phyloP scores from a whole-genome alignment of 2,797 vertebrate genomes.

The Sebastes wilsoni region DNA sequence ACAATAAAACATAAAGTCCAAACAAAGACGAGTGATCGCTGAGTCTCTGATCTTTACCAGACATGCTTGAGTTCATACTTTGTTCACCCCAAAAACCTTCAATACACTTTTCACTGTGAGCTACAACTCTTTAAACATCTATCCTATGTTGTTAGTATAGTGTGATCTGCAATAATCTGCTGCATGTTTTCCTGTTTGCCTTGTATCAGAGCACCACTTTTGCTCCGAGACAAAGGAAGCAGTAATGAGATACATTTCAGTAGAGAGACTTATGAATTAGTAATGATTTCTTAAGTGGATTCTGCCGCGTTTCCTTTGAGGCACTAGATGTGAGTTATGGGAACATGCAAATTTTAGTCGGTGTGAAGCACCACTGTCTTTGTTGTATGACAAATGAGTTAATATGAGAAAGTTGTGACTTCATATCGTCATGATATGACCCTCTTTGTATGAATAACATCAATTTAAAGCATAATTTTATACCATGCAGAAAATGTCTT shows the following conservation, averaged over 20 bases:
- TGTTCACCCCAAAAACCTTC: background rate
- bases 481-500: slow-evolving; percentile 14
- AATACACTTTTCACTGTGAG: background rate
- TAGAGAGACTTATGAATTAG: slow-evolving; percentile 68
- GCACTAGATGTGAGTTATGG: slow-evolving; percentile 67
- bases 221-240: slow-evolving; percentile 44
- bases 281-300: slow-evolving; percentile 75
- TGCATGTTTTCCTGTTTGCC: slow-evolving; percentile 43
- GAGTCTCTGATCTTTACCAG: background rate
- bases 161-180: slow-evolving; percentile 37
- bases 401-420: slow-evolving; percentile 49
- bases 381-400: slow-evolving; percentile 62
- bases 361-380: slow-evolving; percentile 52
- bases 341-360: slow-evolving; percentile 66
- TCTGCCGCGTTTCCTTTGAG: slow-evolving; percentile 67
- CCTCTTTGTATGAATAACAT: slow-evolving; percentile 23
- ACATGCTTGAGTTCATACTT: background rate
- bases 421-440: slow-evolving; percentile 19
- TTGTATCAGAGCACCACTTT: slow-evolving; percentile 39
- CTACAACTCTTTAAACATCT: slow-evolving; percentile 20
- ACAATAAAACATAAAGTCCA: slow-evolving; percentile 33
- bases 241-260: slow-evolving; percentile 67
- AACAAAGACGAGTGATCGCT: background rate
- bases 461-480: slow-evolving; percentile 25
- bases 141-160: background rate